A percentile compares a stretch with the other conserved stretches of the same genome.
These are phyloP conservation scores for Cryptosula pallasiana DNA, from an alignment of 2,888 invertebrate genomes.

Conservation along the genomic window DNA sequence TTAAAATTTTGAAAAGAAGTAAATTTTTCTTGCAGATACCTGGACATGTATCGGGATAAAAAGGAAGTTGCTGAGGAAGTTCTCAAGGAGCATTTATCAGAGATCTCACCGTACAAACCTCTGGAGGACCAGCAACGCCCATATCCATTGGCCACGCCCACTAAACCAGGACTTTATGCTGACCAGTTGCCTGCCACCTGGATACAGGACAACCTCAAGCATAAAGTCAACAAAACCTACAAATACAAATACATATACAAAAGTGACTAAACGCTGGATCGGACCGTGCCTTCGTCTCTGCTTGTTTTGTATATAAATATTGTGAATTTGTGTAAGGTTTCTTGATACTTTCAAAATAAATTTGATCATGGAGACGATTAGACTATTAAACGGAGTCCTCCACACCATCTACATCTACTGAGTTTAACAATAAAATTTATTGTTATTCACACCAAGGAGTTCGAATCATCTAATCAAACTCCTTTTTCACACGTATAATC, in stretches of 20 bases:
- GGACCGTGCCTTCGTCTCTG: too few relatives aligned
- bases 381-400: too few relatives aligned
- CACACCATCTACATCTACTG: too few relatives aligned
- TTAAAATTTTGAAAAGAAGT: not conserved
- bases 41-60: slow-evolving; percentile 87
- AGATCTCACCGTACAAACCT: slow-evolving; percentile 69
- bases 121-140: not conserved
- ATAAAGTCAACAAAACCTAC: slow-evolving; percentile 6
- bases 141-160: slow-evolving; percentile 8
- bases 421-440: too few relatives aligned
- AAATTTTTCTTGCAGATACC: slow-evolving; percentile 60
- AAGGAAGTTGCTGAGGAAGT: slow-evolving; percentile 86
- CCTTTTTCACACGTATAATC: too few relatives aligned
- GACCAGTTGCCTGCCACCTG: slow-evolving; percentile 14
- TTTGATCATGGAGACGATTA: too few relatives aligned
- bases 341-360: too few relatives aligned
- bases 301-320: too few relatives aligned
- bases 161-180: not conserved
- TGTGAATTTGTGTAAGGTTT: too few relatives aligned
- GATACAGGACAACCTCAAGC: not conserved
- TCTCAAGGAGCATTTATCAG: slow-evolving; percentile 71
- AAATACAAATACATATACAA: slow-evolving; percentile 11
- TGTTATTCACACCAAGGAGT: too few relatives aligned
- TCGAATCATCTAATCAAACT: too few relatives aligned
- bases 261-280: not conserved